These are phyloP conservation scores for Gobius niger DNA, from an alignment of 2,113 vertebrate genomes.

Conservation along the genomic window DNA sequence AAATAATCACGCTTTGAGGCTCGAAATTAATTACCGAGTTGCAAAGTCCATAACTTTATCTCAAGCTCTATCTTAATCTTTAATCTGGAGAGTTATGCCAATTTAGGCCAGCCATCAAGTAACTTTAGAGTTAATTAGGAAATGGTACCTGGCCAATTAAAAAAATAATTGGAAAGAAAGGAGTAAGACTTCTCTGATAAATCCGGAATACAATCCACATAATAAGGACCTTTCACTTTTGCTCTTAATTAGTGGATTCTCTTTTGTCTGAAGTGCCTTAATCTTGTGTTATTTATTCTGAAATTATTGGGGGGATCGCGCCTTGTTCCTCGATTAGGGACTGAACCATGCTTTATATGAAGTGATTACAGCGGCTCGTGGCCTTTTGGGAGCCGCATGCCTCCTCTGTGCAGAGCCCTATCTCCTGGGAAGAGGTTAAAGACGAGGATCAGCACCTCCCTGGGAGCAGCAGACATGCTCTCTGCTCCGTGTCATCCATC, in stretches of 20 bases:
- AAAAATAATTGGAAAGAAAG: constrained; percentile 30
- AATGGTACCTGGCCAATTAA: constrained; percentile 54
- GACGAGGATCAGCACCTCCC: constrained; percentile 69
- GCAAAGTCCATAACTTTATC: constrained; percentile 58
- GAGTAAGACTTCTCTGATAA: constrained; percentile 36
- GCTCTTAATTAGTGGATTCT: constrained; percentile 61
- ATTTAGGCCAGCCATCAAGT: constrained; percentile 52
- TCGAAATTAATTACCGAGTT: constrained; percentile 73
- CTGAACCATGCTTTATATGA: constrained; percentile 35
- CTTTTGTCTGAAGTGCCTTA: constrained; percentile 47
- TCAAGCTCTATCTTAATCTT: constrained; percentile 60
- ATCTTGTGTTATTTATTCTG: constrained; percentile 27
- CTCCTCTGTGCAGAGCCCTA: constrained; percentile 64
- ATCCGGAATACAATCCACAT: constrained; percentile 55
- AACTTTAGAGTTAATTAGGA: constrained; percentile 58
- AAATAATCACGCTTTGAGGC: constrained; percentile 68
- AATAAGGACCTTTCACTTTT: constrained; percentile 56
- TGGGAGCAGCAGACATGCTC: constrained; percentile 70
- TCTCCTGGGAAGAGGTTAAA: constrained; percentile 79
- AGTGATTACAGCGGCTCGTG: constrained; percentile 52
- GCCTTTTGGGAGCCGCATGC: constrained; percentile 57
- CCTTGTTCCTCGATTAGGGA: constrained; percentile 47
- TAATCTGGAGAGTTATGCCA: constrained; percentile 39
- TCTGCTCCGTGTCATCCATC: constrained; percentile 76
- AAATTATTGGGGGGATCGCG: constrained; percentile 53